Base-by-base conservation (phyloP, 2,888 invertebrate genomes). In the Dasypogon diadema region DNA sequence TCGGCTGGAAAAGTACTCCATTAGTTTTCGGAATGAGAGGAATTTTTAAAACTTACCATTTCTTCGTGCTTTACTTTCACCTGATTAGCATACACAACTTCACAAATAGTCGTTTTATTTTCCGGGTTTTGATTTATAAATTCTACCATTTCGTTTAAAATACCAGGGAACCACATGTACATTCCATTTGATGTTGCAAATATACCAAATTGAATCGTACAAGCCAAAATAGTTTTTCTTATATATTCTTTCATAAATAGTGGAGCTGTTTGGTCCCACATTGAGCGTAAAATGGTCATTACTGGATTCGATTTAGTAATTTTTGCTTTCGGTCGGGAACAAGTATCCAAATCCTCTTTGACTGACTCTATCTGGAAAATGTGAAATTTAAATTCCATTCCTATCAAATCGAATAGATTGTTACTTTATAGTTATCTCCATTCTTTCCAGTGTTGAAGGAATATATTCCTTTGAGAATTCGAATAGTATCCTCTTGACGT, bases 81-180 rank as follows among this genome's bases (percentile, higher is more conserved):
- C 16, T 65, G 34, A 48, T 77, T 77, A 1, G 54, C 78, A 74
- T 82, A 80, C 8, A 83, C 80, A 6, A 83, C 80, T 21, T 83
- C 79, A 73, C 85, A 85, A 42, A 84, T 82, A 12, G 81, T 81
- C 1, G 82, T 81, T 6, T 75, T 77, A 48, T 81, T 79, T 16
- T 78, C 78, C 0, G 83, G 83, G 76, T 83, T 78, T 26, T 80
- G 78, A 4, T 80, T 80, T 51, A 81, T 80, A 76, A 81, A 84
- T 22, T 82, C 81, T 0, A 81, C 82, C 30, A 84, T 80, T 56
- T 81, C 82, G 75, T 85, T 84, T 30, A 85, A 77, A 12, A 85
- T 84, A 65, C 83, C 81, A 2, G 84, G 84, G 73, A 85, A 83
- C 83, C 84, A 85, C 82, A 85, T 83, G 51, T 84, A 83, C 81